Conservation (phyloP, 2,113 vertebrate genomes). For the Rhineura floridana region DNA sequence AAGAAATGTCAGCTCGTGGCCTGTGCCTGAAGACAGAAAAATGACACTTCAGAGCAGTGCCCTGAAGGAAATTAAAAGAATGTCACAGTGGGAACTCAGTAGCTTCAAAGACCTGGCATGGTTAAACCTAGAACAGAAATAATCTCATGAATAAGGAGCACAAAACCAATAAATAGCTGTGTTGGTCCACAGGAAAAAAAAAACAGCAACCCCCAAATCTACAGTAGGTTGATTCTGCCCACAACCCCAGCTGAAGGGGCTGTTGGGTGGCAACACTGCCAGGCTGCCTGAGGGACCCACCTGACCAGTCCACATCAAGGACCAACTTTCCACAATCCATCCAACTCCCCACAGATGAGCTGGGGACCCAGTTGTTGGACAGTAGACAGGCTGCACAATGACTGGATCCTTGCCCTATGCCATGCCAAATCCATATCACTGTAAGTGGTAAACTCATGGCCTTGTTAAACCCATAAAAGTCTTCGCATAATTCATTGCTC, state of each 20-base stretch:
- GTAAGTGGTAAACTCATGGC: too few relatives aligned
- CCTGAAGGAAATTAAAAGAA: slow-evolving; percentile 13
- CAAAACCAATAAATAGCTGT: background rate
- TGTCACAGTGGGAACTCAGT: slow-evolving; percentile 12
- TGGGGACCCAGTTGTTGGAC: too few relatives aligned
- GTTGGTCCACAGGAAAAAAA: background rate
- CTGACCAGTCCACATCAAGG: too few relatives aligned
- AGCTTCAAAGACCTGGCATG: background rate
- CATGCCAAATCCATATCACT: too few relatives aligned
- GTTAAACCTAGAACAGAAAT: slow-evolving; percentile 11
- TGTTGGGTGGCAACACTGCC: background rate
- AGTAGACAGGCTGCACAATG: too few relatives aligned
- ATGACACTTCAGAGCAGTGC: slow-evolving; percentile 6
- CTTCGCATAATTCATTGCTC: too few relatives aligned
- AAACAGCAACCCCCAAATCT: background rate
- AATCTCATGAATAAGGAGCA: slow-evolving; percentile 18
- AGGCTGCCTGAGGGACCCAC: too few relatives aligned
- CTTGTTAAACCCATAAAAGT: too few relatives aligned
- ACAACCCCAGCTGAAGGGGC: background rate
- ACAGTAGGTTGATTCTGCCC: background rate
- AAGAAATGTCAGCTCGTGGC: background rate
- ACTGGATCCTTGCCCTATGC: too few relatives aligned
- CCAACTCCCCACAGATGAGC: too few relatives aligned
- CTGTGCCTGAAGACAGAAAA: slow-evolving; percentile 11
- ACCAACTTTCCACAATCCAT: too few relatives aligned